Conservation (phyloP, 2,888 invertebrate species). For the Cryptocephalus primarius region DNA sequence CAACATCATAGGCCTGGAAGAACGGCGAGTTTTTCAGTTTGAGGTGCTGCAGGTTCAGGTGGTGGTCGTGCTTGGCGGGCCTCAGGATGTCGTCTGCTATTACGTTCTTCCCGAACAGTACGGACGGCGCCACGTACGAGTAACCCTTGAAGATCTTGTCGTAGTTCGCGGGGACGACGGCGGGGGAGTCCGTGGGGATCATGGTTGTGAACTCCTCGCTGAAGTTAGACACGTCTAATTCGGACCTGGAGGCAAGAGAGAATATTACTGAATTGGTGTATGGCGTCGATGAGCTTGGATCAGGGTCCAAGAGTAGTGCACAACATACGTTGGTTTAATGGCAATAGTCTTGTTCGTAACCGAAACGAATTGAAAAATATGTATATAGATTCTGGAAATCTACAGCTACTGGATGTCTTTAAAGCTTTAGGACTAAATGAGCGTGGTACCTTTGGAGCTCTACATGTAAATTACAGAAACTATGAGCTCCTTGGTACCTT, state of each 20-base stretch:
- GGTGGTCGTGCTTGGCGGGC: constrained; percentile 40
- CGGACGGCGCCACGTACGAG: constrained; percentile 89
- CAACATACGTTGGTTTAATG: no score
- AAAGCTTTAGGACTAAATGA: no score
- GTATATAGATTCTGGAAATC: no score
- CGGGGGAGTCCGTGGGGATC: constrained; percentile 85
- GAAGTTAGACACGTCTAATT: constrained; percentile 92
- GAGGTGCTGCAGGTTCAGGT: constrained; percentile 23
- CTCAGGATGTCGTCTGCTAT: constrained; percentile 63
- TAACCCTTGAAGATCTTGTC: constrained; percentile 88
- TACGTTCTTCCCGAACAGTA: constrained; percentile 65
- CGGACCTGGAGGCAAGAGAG: constrained; percentile 43
- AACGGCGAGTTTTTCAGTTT: constrained; percentile 60
- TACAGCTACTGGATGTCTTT: no score
- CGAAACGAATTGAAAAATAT: no score
- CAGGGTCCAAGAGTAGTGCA: no score
- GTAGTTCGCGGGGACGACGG: constrained; percentile 72
- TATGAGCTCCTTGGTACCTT: no score
- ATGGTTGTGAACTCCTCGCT: constrained; percentile 93
- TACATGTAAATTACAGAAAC: no score
- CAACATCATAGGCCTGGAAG: constrained; percentile 73
- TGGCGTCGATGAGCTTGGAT: no score
- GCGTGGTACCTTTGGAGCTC: no score
- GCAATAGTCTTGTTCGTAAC: no score
- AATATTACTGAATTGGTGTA: not conserved